These are phyloP conservation scores for Trichogramma pretiosum DNA, from an alignment of 1,140 invertebrate genomes.

Conservation along the genomic window DNA sequence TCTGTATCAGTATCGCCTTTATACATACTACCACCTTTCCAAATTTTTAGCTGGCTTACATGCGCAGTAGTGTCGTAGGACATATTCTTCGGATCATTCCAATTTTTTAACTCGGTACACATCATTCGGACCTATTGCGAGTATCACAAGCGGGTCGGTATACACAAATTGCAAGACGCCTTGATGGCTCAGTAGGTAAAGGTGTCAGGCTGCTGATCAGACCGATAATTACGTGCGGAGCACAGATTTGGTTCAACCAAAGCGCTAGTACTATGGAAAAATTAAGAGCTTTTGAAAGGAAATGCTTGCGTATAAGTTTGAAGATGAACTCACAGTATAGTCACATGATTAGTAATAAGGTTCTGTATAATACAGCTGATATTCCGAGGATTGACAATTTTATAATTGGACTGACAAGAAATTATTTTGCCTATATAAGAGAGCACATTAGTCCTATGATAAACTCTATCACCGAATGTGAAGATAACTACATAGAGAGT, in stretches of 20 bases:
- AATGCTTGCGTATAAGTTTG: slow-evolving; percentile 8
- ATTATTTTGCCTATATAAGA: slow-evolving; percentile 7
- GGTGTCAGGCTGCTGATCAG: slow-evolving; percentile 13
- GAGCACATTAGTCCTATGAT: slow-evolving; percentile 8
- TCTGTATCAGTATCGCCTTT: too few relatives aligned
- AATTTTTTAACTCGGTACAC: too few relatives aligned
- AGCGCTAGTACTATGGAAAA: slow-evolving; percentile 13
- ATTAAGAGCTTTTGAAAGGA: slow-evolving; percentile 11
- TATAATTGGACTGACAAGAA: slow-evolving; percentile 11
- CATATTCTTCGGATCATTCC: too few relatives aligned
- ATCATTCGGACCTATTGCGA: too few relatives aligned
- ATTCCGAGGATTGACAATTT: slow-evolving; percentile 18
- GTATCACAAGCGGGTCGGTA: too few relatives aligned
- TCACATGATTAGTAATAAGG: slow-evolving; percentile 13
- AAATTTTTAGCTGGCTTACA: too few relatives aligned
- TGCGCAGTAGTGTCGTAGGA: too few relatives aligned
- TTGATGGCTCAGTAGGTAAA: too few relatives aligned
- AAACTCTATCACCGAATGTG: neutral
- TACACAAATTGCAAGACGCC: too few relatives aligned
- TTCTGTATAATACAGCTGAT: slow-evolving; percentile 14
- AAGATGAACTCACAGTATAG: slow-evolving; percentile 9
- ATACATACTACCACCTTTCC: too few relatives aligned
- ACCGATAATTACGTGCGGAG: slow-evolving; percentile 12
- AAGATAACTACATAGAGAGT: slow-evolving; percentile 1
- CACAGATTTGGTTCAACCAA: slow-evolving; percentile 18